These are phyloP conservation scores for Tetramorium alpestre DNA, from an alignment of 1,140 invertebrate species.

Conservation along the genomic window DNA sequence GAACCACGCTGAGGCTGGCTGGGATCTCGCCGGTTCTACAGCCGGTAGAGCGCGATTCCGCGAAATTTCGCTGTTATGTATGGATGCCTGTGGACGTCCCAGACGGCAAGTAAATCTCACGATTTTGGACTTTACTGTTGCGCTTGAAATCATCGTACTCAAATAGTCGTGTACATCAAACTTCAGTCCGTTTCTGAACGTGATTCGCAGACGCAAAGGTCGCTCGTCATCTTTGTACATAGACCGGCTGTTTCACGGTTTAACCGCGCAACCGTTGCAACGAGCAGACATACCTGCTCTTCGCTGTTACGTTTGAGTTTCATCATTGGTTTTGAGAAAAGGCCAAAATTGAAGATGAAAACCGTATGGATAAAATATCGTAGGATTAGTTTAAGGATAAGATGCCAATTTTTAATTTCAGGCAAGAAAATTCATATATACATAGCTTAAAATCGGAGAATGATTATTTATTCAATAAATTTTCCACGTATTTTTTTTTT, in stretches of 20 bases:
- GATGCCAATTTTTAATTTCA: background rate
- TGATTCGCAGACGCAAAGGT: slow-evolving; percentile 8
- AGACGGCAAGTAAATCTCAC: background rate
- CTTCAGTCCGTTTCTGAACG: background rate
- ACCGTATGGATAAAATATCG: background rate
- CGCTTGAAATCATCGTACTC: slow-evolving; percentile 50
- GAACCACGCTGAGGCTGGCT: background rate
- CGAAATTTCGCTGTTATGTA: slow-evolving; percentile 20
- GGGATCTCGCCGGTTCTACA: background rate
- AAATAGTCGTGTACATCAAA: slow-evolving; percentile 47
- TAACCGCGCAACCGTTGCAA: background rate
- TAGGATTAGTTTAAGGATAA: background rate
- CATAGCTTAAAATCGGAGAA: background rate
- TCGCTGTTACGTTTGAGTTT: slow-evolving; percentile 13
- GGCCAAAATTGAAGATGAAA: background rate
- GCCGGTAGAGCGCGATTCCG: background rate
- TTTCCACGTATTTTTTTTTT: background rate
- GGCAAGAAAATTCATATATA: background rate
- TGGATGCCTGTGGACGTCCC: background rate
- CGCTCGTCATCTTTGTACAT: slow-evolving; percentile 12
- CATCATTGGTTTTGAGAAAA: background rate
- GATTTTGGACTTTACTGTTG: background rate
- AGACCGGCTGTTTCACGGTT: slow-evolving; percentile 8
- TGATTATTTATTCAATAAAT: background rate
- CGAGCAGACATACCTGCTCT: background rate